Percentiles rank a stretch among this genome's conserved stretches.
Evolutionary conservation across 2,113 vertebrate genomes (phyloP).

Genomic region (Pungitius pungitius): DNA sequence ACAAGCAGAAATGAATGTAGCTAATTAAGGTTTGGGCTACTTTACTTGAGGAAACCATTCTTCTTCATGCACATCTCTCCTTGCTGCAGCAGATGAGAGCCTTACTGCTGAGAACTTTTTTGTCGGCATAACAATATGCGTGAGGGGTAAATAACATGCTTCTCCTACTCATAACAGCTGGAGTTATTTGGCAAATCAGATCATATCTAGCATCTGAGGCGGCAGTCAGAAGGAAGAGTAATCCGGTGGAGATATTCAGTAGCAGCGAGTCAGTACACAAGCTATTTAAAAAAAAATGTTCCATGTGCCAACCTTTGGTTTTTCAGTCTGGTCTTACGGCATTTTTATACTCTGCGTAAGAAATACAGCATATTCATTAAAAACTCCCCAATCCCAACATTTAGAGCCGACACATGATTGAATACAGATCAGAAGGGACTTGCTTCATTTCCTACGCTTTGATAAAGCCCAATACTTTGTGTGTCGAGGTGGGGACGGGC

Average conservation of each 20-base stretch:
- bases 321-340: constrained; percentile 42
- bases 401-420: constrained; percentile 9
- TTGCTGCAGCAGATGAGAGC: constrained; percentile 1
- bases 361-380: constrained; percentile 42
- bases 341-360: constrained; percentile 18
- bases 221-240: constrained; percentile 15
- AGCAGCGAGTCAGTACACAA: constrained; percentile 12
- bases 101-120: constrained; percentile 13
- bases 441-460: constrained; percentile 23
- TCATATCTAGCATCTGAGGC: constrained; percentile 15
- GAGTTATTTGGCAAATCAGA: constrained; percentile 62
- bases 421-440: not conserved
- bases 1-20: not conserved
- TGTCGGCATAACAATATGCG: constrained; percentile 9
- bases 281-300: constrained; percentile 21
- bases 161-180: constrained; percentile 17
- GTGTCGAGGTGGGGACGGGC: constrained; percentile 15
- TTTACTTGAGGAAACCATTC: too few species aligned
- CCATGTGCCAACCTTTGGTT: constrained; percentile 44
- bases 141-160: constrained; percentile 29
- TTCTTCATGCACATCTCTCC: constrained; percentile 46
- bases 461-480: constrained; percentile 58
- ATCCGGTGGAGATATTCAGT: constrained; percentile 3
- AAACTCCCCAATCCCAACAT: constrained; percentile 17
- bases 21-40: constrained; percentile 12